Evolutionary conservation across 2,888 invertebrate species (phyloP).

Genomic region (Agonopterix alstromeriana): DNA sequence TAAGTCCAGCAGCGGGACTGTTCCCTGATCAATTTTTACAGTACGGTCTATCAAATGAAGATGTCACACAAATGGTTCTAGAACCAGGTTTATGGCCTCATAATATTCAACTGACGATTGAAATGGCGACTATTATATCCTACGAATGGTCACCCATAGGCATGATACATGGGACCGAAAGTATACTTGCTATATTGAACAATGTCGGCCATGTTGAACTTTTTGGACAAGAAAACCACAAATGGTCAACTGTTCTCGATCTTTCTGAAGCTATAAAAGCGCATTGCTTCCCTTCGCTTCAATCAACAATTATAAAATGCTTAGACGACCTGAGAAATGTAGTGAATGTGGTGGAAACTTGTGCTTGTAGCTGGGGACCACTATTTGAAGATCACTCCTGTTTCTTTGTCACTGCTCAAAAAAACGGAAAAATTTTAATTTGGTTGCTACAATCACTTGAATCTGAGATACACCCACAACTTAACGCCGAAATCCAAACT

Average conservation of each 20-base stretch:
- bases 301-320: slow-evolving; percentile 13
- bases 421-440: slow-evolving; percentile 40
- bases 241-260: slow-evolving; percentile 35
- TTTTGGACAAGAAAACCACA: slow-evolving; percentile 20
- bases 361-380: slow-evolving; percentile 48
- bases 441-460: slow-evolving; percentile 35
- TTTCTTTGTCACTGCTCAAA: slow-evolving; percentile 54
- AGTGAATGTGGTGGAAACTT: slow-evolving; percentile 34
- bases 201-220: slow-evolving; percentile 53
- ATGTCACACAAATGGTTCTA: slow-evolving; percentile 46
- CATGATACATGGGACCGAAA: slow-evolving; percentile 27
- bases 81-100: slow-evolving; percentile 57
- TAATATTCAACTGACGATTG: slow-evolving; percentile 36
- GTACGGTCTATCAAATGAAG: slow-evolving; percentile 34
- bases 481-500: slow-evolving; percentile 21
- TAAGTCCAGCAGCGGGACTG: slow-evolving; percentile 37
- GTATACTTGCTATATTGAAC: slow-evolving; percentile 45
- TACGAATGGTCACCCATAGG: slow-evolving; percentile 48
- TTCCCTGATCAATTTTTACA: slow-evolving; percentile 30
- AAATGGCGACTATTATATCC: slow-evolving; percentile 33
- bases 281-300: slow-evolving; percentile 13
- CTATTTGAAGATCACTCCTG: slow-evolving; percentile 31
- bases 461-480: slow-evolving; percentile 17
- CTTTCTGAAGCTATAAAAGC: slow-evolving; percentile 32
- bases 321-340: slow-evolving; percentile 34